phyloP scores from a whole-genome alignment of 2,888 invertebrate genomes.

The Spisula solida region DNA sequence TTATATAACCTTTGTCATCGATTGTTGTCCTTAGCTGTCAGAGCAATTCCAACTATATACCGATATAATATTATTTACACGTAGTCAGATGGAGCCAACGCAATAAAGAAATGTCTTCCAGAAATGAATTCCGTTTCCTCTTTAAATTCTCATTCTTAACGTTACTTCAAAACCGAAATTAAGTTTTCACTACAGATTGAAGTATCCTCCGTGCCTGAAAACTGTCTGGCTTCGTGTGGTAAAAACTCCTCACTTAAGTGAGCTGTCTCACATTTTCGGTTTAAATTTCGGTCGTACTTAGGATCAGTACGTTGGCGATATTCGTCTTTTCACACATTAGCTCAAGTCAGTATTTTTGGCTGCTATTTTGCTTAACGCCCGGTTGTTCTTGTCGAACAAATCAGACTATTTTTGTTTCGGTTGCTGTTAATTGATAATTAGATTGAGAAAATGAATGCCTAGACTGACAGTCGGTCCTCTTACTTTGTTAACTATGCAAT shows the following conservation, averaged over 20 bases:
- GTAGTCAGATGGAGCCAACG: neutral
- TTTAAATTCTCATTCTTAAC: neutral
- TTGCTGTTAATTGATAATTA: conserved; percentile 9
- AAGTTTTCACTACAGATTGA: neutral
- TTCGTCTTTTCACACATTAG: neutral
- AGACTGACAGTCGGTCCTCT: neutral
- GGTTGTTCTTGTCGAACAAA: neutral
- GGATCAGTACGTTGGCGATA: neutral
- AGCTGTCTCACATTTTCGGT: neutral
- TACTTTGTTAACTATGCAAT: neutral
- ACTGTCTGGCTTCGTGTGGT: neutral
- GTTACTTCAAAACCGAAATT: neutral
- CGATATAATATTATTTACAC: neutral
- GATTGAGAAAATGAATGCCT: neutral
- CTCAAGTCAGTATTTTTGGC: neutral
- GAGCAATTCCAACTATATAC: neutral
- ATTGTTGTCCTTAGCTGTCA: neutral
- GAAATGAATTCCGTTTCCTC: neutral
- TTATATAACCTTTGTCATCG: neutral
- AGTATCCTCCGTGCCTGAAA: neutral
- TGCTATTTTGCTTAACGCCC: neutral
- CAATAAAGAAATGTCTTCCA: neutral
- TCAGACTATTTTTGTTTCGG: neutral
- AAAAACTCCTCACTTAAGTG: neutral
- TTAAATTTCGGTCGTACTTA: conserved; percentile 17